Evolutionary conservation across 1,140 invertebrate genomes (phyloP).

Genomic region (Liolophura sinensis): DNA sequence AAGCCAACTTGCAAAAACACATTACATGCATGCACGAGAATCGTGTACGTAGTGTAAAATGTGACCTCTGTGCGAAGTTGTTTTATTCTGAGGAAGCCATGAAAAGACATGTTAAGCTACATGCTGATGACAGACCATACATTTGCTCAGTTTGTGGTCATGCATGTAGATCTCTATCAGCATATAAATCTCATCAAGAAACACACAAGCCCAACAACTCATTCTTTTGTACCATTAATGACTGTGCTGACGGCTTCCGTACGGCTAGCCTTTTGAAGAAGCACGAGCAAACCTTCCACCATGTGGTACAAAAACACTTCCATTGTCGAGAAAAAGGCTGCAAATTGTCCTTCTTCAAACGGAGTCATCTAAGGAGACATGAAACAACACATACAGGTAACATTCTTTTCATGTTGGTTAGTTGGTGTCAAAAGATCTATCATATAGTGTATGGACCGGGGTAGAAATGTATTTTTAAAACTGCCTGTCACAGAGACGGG

Average conservation of each 20-base stretch:
- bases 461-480: no score
- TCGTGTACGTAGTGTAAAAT: slow-evolving; percentile 28
- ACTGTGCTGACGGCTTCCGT: slow-evolving; percentile 43
- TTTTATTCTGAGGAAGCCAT: slow-evolving; percentile 51
- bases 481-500: no score
- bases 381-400: slow-evolving; percentile 49
- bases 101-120: slow-evolving; percentile 56
- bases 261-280: slow-evolving; percentile 42
- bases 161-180: slow-evolving; percentile 51
- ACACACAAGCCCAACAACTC: slow-evolving; percentile 33
- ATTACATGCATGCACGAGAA: slow-evolving; percentile 41
- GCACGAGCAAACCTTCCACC: slow-evolving; percentile 43
- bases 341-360: slow-evolving; percentile 46
- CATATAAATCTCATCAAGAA: slow-evolving; percentile 33
- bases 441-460: no score
- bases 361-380: slow-evolving; percentile 47
- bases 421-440: not conserved
- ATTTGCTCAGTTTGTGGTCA: slow-evolving; percentile 58
- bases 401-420: not conserved
- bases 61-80: slow-evolving; percentile 45
- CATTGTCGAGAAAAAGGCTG: slow-evolving; percentile 43
- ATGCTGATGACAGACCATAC: slow-evolving; percentile 58
- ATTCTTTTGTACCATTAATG: slow-evolving; percentile 41
- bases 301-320: slow-evolving; percentile 42
- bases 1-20: slow-evolving; percentile 49